phyloP scores from a whole-genome alignment of 2,113 vertebrate genomes.

The Petrocephalus microphthalmus region DNA sequence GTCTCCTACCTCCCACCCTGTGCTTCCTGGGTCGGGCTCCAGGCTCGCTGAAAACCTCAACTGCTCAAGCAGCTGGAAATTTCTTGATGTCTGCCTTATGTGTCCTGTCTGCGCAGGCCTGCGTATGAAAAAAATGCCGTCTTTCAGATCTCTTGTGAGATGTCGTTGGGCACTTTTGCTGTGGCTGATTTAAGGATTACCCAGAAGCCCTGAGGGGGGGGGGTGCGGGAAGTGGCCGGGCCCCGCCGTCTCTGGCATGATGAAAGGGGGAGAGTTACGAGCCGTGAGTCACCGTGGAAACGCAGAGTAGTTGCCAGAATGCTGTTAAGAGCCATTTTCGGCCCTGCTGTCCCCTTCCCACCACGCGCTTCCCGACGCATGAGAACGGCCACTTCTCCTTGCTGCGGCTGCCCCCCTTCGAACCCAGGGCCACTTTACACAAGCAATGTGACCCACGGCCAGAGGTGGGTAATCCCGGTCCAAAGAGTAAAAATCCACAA shows the following conservation, averaged over 20 bases:
- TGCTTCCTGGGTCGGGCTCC: background rate
- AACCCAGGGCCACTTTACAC: background rate
- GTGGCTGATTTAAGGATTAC: background rate
- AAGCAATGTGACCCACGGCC: background rate
- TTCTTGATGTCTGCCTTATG: background rate
- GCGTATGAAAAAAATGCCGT: background rate
- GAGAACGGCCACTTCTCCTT: background rate
- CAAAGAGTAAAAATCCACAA: too few relatives aligned
- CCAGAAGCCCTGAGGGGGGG: background rate
- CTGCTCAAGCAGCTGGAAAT: background rate
- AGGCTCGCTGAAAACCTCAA: background rate
- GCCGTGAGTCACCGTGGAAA: slow-evolving; percentile 17
- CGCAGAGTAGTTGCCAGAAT: background rate
- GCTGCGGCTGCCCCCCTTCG: background rate
- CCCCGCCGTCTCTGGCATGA: background rate
- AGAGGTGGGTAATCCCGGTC: too few relatives aligned
- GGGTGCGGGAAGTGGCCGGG: background rate
- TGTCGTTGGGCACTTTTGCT: background rate
- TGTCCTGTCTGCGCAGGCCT: background rate
- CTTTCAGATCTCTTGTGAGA: background rate
- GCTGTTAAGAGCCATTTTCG: background rate
- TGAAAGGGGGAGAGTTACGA: background rate
- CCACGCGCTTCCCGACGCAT: background rate
- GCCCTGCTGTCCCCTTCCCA: background rate
- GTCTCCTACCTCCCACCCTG: background rate